phyloP scores from a whole-genome alignment of 2,888 invertebrate species.

The Ganaspis brasiliensis region DNA sequence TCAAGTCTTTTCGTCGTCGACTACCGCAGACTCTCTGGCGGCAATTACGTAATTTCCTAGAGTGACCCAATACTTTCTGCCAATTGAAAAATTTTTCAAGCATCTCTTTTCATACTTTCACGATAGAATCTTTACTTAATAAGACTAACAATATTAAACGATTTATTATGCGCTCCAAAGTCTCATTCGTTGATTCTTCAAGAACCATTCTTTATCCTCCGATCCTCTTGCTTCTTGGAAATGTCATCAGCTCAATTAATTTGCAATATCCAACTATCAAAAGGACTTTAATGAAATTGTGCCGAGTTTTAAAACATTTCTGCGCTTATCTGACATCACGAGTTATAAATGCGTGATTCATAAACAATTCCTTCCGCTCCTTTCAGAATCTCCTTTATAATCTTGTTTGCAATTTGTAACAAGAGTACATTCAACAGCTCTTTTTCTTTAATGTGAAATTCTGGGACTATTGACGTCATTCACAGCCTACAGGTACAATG shows the following conservation, averaged over 20 bases:
- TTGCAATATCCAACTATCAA: too few species aligned
- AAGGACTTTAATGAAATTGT: too few species aligned
- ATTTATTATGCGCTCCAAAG: too few species aligned
- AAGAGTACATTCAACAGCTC: background rate
- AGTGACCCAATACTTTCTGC: slow-evolving; percentile 17
- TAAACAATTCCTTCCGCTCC: background rate
- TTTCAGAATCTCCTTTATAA: background rate
- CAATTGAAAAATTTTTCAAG: slow-evolving; percentile 1
- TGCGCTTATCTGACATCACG: background rate
- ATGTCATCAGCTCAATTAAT: too few species aligned
- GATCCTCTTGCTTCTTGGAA: too few species aligned
- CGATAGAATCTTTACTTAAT: background rate
- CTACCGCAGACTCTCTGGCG: slow-evolving; percentile 26
- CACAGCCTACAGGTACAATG: background rate
- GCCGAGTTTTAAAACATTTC: too few species aligned
- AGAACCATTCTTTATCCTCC: too few species aligned
- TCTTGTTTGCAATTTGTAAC: background rate
- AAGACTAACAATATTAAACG: too few species aligned
- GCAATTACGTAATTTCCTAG: slow-evolving; percentile 24
- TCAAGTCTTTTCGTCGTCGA: slow-evolving; percentile 19
- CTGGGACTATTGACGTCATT: background rate
- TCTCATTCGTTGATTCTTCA: too few species aligned
- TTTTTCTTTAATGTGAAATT: background rate
- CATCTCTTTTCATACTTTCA: background rate
- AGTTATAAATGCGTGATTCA: background rate